Conservation (phyloP, 2,797 vertebrate genomes). For the Aldrovandia affinis region DNA sequence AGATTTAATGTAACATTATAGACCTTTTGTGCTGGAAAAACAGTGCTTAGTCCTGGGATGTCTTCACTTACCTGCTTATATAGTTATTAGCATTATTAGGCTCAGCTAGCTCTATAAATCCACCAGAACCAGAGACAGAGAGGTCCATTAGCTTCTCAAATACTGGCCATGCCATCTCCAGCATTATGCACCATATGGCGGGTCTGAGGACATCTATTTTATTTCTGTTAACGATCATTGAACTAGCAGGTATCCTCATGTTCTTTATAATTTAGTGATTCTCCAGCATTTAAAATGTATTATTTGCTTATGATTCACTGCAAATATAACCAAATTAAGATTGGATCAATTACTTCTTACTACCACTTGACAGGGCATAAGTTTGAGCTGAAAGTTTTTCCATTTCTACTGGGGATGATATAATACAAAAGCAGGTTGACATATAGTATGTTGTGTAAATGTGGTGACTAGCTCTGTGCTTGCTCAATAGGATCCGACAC, state of each 20-base stretch:
- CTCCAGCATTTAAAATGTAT: neutral
- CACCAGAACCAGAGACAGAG: neutral
- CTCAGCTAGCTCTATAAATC: neutral
- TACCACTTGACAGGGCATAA: neutral
- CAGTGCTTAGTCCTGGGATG: no score
- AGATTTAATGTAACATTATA: no score
- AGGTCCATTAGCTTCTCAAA: slow-evolving; percentile 1
- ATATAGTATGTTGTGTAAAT: neutral
- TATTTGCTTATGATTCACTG: neutral
- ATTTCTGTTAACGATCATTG: neutral
- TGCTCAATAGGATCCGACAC: neutral
- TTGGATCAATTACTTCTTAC: neutral
- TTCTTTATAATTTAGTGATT: neutral
- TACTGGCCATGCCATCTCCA: neutral
- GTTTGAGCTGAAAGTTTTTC: neutral
- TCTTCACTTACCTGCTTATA: neutral
- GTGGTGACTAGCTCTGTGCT: neutral
- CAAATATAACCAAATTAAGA: neutral
- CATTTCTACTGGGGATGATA: neutral
- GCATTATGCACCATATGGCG: neutral
- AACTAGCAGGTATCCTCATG: neutral
- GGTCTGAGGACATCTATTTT: neutral
- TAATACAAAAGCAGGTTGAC: neutral
- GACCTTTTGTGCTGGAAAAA: no score
- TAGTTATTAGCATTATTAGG: neutral